phyloP scores from a whole-genome alignment of 64 coral and sea anemone genomes.

The Dendrophyllia cribrosa region DNA sequence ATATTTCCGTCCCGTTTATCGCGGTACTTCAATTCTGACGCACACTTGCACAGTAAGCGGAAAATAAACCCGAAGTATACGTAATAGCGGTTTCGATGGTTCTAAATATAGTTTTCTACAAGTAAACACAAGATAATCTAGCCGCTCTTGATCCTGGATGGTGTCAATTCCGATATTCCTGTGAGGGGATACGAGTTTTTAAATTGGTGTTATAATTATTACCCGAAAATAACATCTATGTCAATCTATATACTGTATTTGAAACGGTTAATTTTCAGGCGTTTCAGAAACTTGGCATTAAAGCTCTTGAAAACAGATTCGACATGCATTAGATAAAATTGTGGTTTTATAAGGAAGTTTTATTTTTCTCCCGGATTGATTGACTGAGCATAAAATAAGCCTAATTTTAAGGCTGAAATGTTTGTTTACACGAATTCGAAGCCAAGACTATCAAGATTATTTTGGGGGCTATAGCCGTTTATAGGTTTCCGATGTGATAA shows the following conservation, averaged over 20 bases:
- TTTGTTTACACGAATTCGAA: too few species aligned
- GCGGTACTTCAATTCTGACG: constrained; percentile 2
- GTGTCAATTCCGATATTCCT: constrained; percentile 14
- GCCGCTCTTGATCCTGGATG: neutral
- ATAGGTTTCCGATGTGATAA: neutral
- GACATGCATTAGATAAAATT: neutral
- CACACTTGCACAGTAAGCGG: neutral
- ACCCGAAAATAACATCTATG: neutral
- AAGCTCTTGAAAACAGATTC: neutral
- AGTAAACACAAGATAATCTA: constrained; percentile 2
- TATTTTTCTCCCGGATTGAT: neutral
- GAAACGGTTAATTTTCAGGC: too few species aligned
- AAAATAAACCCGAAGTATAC: neutral
- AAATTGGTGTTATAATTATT: neutral
- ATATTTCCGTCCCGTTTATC: neutral
- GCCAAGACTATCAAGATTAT: too few species aligned
- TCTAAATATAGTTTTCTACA: constrained; percentile 2
- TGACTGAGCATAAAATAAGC: neutral
- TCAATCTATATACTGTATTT: neutral
- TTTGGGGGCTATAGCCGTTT: neutral
- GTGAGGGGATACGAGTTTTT: neutral
- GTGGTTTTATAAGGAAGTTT: neutral
- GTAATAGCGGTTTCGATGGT: constrained; percentile 6
- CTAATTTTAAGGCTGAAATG: neutral
- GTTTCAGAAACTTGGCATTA: too few species aligned